Conservation (phyloP, 1,140 invertebrate genomes). For the Agrilus planipennis region DNA sequence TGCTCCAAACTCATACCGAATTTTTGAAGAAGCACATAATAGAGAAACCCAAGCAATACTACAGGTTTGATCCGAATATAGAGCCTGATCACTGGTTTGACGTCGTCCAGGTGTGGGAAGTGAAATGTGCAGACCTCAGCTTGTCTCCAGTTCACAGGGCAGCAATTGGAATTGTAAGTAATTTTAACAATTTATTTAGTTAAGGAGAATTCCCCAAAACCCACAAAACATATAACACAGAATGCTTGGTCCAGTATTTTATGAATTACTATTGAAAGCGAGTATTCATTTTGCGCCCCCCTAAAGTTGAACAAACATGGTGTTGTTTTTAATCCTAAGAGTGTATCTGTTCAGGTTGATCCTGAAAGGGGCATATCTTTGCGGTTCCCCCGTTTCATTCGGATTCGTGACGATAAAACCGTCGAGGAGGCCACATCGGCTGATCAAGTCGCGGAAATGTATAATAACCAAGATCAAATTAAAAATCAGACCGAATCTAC, state of each 20-base stretch:
- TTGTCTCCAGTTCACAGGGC: slow-evolving; percentile 91
- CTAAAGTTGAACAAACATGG: too few species aligned
- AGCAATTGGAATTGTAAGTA: slow-evolving; percentile 68
- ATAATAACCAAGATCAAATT: slow-evolving; percentile 84
- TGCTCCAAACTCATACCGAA: slow-evolving; percentile 65
- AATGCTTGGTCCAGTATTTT: too few species aligned
- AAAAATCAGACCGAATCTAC: slow-evolving; percentile 54
- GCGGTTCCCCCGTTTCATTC: slow-evolving; percentile 87
- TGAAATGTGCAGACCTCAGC: slow-evolving; percentile 97
- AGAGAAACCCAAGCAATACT: slow-evolving; percentile 70
- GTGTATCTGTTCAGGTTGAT: slow-evolving; percentile 69
- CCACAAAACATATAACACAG: too few species aligned
- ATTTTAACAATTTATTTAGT: slow-evolving; percentile 9
- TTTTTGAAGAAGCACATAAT: slow-evolving; percentile 71
- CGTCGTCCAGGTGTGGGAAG: slow-evolving; percentile 88
- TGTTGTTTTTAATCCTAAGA: too few species aligned
- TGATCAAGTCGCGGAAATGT: slow-evolving; percentile 72
- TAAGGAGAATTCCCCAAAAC: too few species aligned
- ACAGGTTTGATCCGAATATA: slow-evolving; percentile 61
- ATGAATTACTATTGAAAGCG: too few species aligned
- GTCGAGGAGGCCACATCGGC: slow-evolving; percentile 88
- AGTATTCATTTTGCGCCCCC: too few species aligned
- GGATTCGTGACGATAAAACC: slow-evolving; percentile 88
- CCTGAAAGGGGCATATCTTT: slow-evolving; percentile 89
- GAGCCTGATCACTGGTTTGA: slow-evolving; percentile 96